Percentiles rank a stretch among this genome's conserved stretches.
phyloP scores from a whole-genome alignment of 2,888 invertebrate species.

The Chaitophorus viminalis region DNA sequence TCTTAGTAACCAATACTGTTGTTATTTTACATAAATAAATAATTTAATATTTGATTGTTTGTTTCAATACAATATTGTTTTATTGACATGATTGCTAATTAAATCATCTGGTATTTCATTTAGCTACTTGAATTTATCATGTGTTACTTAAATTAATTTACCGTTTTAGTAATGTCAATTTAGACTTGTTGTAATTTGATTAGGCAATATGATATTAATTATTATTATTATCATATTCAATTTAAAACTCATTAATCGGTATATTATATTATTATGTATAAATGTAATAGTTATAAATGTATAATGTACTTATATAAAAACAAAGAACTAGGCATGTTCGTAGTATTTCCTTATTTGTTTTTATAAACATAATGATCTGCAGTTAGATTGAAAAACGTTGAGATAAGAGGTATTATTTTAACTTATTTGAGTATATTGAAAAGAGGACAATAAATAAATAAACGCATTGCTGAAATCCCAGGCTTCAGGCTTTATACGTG shows the following conservation, averaged over 20 bases:
- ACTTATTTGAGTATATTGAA: neutral
- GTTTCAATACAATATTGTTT: neutral
- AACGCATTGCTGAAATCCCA: constrained; percentile 1
- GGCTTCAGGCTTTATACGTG: no score
- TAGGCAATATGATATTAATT: neutral
- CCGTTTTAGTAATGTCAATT: neutral
- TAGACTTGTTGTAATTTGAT: neutral
- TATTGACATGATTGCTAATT: neutral
- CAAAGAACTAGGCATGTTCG: no score
- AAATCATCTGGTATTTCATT: neutral
- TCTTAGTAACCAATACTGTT: no score
- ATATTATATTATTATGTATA: no score
- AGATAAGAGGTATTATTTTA: neutral
- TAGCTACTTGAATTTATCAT: neutral
- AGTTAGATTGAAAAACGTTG: neutral
- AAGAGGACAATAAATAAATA: neutral
- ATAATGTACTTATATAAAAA: no score
- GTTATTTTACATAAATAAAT: no score
- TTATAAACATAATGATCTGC: neutral
- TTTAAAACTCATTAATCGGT: neutral
- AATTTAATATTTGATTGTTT: neutral
- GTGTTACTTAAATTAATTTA: neutral
- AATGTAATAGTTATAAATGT: no score
- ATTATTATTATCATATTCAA: neutral
- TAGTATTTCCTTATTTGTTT: no score